Percentiles rank a stretch among this genome's conserved stretches.
Evolutionary conservation across 2,797 vertebrate species (phyloP).

Genomic region (Anolis apletophallus): DNA sequence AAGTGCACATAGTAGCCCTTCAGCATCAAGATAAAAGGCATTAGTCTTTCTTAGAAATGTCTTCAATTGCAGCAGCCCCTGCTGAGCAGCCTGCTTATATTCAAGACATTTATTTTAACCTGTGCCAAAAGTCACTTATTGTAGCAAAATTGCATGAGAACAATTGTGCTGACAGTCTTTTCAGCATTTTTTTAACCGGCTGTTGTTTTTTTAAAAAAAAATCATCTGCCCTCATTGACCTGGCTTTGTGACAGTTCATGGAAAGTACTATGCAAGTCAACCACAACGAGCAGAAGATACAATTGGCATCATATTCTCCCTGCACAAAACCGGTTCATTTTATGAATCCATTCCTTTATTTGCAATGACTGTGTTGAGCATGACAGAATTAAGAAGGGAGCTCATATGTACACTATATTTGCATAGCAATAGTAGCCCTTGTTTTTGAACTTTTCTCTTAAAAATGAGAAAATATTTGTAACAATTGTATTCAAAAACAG

Average conservation of each 20-base stretch:
- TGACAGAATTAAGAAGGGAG: rapidly evolving
- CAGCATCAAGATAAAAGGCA: not conserved
- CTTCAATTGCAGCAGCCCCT: not conserved
- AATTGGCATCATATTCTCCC: rapidly evolving
- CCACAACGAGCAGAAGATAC: rapidly evolving
- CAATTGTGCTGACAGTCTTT: not conserved
- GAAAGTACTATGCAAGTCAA: rapidly evolving
- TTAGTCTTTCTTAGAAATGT: not conserved
- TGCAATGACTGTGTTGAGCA: not conserved
- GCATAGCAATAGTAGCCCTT: not conserved
- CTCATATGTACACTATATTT: not conserved
- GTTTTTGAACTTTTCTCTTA: not conserved
- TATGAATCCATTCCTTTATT: not conserved
- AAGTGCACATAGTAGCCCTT: not conserved
- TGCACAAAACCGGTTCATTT: not conserved
- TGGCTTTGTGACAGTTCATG: rapidly evolving
- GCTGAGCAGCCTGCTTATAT: not conserved
- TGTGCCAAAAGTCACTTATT: not conserved
- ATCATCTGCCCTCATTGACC: not conserved
- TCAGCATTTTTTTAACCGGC: conserved; percentile 6
- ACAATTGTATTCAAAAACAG: not conserved
- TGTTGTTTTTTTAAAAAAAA: not conserved
- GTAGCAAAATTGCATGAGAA: not conserved
- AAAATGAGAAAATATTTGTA: rapidly evolving
- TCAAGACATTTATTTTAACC: not conserved